Evolutionary conservation across 2,888 invertebrate genomes (phyloP).

Genomic region (Drosophila flavopinicola): DNA sequence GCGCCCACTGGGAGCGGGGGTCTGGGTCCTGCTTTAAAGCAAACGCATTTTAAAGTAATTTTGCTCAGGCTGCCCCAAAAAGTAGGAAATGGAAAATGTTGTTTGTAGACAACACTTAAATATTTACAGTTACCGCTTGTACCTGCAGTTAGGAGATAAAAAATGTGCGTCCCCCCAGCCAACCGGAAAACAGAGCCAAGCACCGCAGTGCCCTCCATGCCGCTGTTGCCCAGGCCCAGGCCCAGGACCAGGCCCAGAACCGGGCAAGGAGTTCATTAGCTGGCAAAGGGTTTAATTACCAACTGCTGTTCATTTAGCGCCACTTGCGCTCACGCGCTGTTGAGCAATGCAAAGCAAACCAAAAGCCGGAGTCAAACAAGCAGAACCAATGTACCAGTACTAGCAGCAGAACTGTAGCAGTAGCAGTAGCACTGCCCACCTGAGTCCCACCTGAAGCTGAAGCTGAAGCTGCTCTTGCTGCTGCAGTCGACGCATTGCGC

Average conservation of each 20-base stretch:
- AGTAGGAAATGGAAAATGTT: constrained; percentile 42
- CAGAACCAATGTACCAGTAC: too few relatives aligned
- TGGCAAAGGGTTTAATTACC: constrained; percentile 84
- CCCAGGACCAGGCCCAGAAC: too few relatives aligned
- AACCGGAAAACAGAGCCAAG: background rate
- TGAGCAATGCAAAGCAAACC: constrained; percentile 82
- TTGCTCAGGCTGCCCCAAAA: constrained; percentile 6
- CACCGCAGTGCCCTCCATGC: background rate
- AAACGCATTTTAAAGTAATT: constrained; percentile 7
- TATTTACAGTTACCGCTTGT: constrained; percentile 64
- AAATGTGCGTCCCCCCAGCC: constrained; percentile 49
- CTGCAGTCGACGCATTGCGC: constrained; percentile 45
- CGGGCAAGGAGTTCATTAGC: constrained; percentile 82
- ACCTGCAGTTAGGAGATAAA: constrained; percentile 71
- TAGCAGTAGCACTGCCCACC: constrained; percentile 15
- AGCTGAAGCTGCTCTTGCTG: constrained; percentile 1
- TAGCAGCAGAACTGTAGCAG: too few relatives aligned
- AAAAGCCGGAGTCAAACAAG: constrained; percentile 56
- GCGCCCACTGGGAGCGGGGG: too few relatives aligned
- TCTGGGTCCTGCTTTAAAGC: constrained; percentile 17
- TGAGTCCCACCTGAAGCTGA: constrained; percentile 22
- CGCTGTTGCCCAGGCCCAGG: too few relatives aligned
- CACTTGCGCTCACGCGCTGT: constrained; percentile 84
- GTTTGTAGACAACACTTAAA: constrained; percentile 59
- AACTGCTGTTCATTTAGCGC: constrained; percentile 84